Evolutionary conservation across 2,797 vertebrate species (phyloP), one percentile per base, ranked within the genome.

Genomic region (Sphenodon punctatus): DNA sequence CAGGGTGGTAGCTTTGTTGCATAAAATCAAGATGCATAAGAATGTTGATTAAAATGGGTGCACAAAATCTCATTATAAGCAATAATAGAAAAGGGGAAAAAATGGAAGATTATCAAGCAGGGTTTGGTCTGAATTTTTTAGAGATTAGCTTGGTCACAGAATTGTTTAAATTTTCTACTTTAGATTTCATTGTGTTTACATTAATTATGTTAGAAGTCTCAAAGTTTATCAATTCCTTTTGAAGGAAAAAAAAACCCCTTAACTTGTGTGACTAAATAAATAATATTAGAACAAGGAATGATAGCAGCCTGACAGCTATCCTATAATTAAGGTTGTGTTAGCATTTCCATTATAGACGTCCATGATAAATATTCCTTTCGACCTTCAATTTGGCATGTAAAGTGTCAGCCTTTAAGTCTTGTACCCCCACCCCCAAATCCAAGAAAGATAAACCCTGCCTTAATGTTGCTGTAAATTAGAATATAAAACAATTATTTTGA

Each of bases 41-140:
- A 85, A 8, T 82, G 69, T 74, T 84, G 72, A 89, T 93, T 92
- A 89, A 92, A 94, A 92, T 78, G 55, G 55, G 90, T 75, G 53
- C 17, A 55, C 48, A 88, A 84, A 80, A 75, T 77, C 27, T 75
- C 86, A 51, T 43, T 69, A 88, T 86, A 89, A 92, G 58, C 55
- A 82, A 45, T 86, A 87, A 86, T 19, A 74, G 36, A 86, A 84
- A 78, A 32, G 60, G n/a, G n/a, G n/a, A 15, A 59, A 84, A 89
- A 67, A 38, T 65, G 75, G 41, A 86, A 84, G 27, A 87, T 79
- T 92, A 89, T 68, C 2, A 84, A 76, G 76, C 49, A 66, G 41
- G 38, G 42, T 76, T 42, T 87, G 67, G 15, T 69, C 72, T 80
- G 25, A 32, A 73, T 75, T 75, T 49, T 84, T 87, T 76, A 69